A percentile compares a stretch with the other conserved stretches of the same genome.
Conservation (phyloP, 2,888 invertebrate genomes). For the Hirudinaria manillensis region DNA sequence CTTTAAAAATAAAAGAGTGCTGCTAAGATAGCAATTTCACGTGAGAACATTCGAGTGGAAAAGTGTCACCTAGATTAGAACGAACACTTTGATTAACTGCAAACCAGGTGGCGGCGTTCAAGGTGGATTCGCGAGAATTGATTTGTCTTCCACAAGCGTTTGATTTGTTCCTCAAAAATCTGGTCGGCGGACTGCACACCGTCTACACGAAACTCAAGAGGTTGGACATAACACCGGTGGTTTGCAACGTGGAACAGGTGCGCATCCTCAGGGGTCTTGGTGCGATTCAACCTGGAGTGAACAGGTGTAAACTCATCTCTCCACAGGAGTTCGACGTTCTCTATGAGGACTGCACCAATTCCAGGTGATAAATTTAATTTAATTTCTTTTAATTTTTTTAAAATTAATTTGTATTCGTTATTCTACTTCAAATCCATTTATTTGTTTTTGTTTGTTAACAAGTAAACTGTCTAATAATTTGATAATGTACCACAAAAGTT, state of each 20-base stretch:
- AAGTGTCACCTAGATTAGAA: not conserved
- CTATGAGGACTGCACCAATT: constrained; percentile 98
- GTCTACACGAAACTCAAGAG: constrained; percentile 98
- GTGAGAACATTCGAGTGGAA: too few relatives aligned
- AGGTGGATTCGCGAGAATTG: constrained; percentile 91
- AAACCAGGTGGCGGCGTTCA: constrained; percentile 73
- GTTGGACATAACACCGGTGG: constrained; percentile 93
- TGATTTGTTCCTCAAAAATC: constrained; percentile 94
- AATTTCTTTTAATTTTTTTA: not conserved
- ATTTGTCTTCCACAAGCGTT: constrained; percentile 96
- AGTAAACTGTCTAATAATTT: not conserved
- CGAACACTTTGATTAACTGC: not conserved
- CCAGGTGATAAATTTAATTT: constrained; percentile 71
- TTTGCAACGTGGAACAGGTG: constrained; percentile 99
- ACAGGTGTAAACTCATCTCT: constrained; percentile 95
- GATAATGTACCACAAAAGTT: too few relatives aligned
- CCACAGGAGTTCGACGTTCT: constrained; percentile 98
- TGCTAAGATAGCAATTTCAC: too few relatives aligned
- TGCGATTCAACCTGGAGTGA: constrained; percentile 98
- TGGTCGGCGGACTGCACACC: constrained; percentile 97
- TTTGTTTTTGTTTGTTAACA: not conserved
- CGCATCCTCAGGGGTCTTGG: constrained; percentile 93
- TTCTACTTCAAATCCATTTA: not conserved
- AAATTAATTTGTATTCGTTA: not conserved
- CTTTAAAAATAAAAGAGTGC: too few relatives aligned